phyloP scores from a whole-genome alignment of 2,797 vertebrate species.

The Loris lydekkerianus region DNA sequence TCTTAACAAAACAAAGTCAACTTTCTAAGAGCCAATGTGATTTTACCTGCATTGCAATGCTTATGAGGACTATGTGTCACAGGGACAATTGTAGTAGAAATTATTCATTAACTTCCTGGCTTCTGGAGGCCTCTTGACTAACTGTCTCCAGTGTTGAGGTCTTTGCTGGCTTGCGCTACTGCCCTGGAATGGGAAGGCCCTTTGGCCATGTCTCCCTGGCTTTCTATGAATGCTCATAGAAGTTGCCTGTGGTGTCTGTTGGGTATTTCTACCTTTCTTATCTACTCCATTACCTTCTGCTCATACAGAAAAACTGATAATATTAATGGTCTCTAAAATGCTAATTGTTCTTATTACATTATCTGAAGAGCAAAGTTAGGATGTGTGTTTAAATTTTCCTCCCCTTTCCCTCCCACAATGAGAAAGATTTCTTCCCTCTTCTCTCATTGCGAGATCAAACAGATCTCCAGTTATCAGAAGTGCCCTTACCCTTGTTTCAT shows the following conservation, averaged over 20 bases:
- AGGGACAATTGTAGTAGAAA: not conserved
- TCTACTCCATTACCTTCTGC: not conserved
- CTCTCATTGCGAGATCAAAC: constrained; percentile 9
- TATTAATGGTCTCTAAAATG: not conserved
- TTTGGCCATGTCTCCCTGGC: not conserved
- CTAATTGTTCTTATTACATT: not conserved
- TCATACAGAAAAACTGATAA: not conserved
- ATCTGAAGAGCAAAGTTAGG: constrained; percentile 43
- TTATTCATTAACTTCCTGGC: constrained; percentile 11
- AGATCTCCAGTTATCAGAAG: not conserved
- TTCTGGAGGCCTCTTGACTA: constrained; percentile 18
- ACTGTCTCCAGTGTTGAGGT: constrained; percentile 4
- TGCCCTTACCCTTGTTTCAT: not conserved
- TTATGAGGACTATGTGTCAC: constrained; percentile 10
- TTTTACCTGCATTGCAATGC: constrained; percentile 7
- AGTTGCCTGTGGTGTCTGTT: not conserved
- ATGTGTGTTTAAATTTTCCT: not conserved
- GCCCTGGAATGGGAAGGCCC: not conserved
- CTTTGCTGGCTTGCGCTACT: not conserved
- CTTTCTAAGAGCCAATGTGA: not conserved
- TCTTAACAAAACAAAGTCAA: not conserved
- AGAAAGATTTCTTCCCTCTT: not conserved
- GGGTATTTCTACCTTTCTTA: not conserved
- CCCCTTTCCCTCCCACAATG: not conserved
- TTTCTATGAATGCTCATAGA: not conserved